phyloP scores from a whole-genome alignment of 1,140 invertebrate species.

The Drosophila dunni region DNA sequence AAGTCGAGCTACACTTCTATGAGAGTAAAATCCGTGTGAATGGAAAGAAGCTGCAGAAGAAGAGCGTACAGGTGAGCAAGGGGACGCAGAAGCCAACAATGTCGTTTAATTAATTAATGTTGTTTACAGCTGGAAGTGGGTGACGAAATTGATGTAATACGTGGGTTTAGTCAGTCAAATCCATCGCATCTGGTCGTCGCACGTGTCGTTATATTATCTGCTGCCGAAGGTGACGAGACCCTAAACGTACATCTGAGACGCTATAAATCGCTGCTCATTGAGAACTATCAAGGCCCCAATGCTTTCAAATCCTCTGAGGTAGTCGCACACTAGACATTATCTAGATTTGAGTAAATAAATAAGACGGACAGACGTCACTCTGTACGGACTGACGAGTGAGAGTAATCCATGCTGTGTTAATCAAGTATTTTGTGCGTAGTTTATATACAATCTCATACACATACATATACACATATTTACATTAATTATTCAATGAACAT shows the following conservation, averaged over 20 bases:
- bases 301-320: slow-evolving; percentile 77
- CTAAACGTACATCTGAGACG: slow-evolving; percentile 86
- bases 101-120: not conserved
- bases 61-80: slow-evolving; percentile 85
- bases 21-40: slow-evolving; percentile 88
- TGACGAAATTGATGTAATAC: slow-evolving; percentile 89
- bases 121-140: slow-evolving; percentile 85
- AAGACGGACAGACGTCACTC: not conserved
- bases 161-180: slow-evolving; percentile 86
- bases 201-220: slow-evolving; percentile 86
- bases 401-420: slow-evolving; percentile 9
- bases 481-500: slow-evolving; percentile 12
- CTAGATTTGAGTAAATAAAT: slow-evolving; percentile 8
- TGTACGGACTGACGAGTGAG: not conserved
- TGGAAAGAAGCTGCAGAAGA: slow-evolving; percentile 88
- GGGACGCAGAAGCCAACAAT: not conserved
- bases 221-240: slow-evolving; percentile 77
- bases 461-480: slow-evolving; percentile 5
- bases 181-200: slow-evolving; percentile 87
- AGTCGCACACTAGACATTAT: slow-evolving; percentile 33
- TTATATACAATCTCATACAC: slow-evolving; percentile 13
- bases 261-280: slow-evolving; percentile 87
- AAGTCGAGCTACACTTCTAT: slow-evolving; percentile 88
- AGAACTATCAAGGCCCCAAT: slow-evolving; percentile 86
- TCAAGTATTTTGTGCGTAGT: slow-evolving; percentile 24